Base-by-base conservation (phyloP, 2,888 invertebrate genomes). In the Drosophila paranaensis region DNA sequence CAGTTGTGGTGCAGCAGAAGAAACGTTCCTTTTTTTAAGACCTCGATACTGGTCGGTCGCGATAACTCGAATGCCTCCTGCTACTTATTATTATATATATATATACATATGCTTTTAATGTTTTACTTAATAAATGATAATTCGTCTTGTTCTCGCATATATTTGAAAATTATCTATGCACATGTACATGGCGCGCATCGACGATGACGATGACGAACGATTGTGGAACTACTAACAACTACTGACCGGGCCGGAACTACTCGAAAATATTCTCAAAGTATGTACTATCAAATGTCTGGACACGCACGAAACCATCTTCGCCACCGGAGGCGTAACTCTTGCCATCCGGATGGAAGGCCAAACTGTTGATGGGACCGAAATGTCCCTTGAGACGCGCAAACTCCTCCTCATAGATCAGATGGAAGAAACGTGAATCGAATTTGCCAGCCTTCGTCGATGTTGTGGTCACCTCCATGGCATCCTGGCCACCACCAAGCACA, bases 291-390 rank as follows among this genome's bases (percentile, higher is more conserved):
- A 99, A 99, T 91, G 96, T 96, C 93, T 99, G 98, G 64, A 99
- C 96, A 90, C 99, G 95, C 53, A 99, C 97, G 92, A 98, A 99
- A 94, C 99, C 99, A 93, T 99, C 99, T 94, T 99, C 99, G 91
- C 99, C 99, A 30, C 99, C 99, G 58, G 98, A 98, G 66, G 97
- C 97, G 93, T 98, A 98, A 91, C 98, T 97, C 92, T 96, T 97
- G 57, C 99, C 99, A 94, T 98, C 98, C 2, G 99, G 99, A 93
- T 99, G 98, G 94, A 99, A 99, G 56, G 97, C 96, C 83, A 99
- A 95, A 93, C 98, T 98, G 95, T 99, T 99, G 90, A 99, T 99
- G 2, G 99, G 99, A 85, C 99, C 99, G 92, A 99, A 99, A 94
- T 99, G 99, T 65, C 99, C 99, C 93, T 99, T 99, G n/a, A 99